Percentiles rank a stretch among this genome's conserved stretches.
These are phyloP conservation scores for Chaetops frenatus DNA, from an alignment of 2,113 vertebrate species.

Conservation along the genomic window DNA sequence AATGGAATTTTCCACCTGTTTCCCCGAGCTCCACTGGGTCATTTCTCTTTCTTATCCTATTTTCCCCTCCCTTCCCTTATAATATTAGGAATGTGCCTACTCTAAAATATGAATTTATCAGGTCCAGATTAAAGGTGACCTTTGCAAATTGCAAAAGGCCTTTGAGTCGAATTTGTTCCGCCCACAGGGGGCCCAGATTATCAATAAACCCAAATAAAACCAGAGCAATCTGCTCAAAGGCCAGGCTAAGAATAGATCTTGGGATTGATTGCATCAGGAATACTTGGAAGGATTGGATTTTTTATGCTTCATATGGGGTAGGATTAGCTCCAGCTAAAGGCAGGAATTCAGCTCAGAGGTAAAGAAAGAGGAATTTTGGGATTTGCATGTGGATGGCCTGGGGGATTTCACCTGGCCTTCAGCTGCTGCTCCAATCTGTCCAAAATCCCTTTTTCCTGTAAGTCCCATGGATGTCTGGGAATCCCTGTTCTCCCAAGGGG, in stretches of 20 bases:
- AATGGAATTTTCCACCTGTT: not conserved
- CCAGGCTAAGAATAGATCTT: not conserved
- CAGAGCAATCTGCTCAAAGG: not conserved
- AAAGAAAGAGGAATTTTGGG: not conserved
- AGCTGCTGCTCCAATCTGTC: not conserved
- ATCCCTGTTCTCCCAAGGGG: not conserved
- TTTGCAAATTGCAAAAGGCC: not conserved
- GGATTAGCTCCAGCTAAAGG: not conserved
- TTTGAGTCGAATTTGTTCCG: not conserved
- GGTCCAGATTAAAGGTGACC: not conserved
- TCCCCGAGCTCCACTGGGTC: not conserved
- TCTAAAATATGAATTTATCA: not conserved
- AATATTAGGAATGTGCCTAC: not conserved
- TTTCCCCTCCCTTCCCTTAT: not conserved
- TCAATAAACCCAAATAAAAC: not conserved
- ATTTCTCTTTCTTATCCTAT: not conserved
- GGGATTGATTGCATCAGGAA: not conserved
- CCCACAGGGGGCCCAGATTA: not conserved
- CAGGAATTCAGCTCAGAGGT: not conserved
- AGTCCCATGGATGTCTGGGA: too few relatives aligned
- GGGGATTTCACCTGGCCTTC: not conserved
- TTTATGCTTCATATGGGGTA: not conserved
- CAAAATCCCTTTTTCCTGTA: too few relatives aligned
- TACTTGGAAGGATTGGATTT: not conserved
- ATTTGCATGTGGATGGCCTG: not conserved